Evolutionary conservation across 2,888 invertebrate species (phyloP).

Genomic region (Chelonus formosanus): DNA sequence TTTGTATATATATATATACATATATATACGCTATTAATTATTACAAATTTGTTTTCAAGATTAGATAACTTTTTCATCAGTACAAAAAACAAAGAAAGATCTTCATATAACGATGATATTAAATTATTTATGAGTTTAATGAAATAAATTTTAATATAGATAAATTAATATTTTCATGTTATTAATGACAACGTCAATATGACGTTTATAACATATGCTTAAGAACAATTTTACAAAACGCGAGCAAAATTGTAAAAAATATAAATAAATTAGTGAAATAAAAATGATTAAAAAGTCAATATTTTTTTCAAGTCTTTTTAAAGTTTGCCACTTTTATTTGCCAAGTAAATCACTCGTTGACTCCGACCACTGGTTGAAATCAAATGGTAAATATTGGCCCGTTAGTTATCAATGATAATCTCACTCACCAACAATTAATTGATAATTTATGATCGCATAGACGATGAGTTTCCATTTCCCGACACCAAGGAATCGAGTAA

Average conservation of each 20-base stretch:
- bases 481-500: constrained; percentile 51
- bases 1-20: too few species aligned
- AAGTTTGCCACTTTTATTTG: not conserved
- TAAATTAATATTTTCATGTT: constrained; percentile 16
- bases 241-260: constrained; percentile 21
- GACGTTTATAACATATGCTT: too few species aligned
- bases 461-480: constrained; percentile 42
- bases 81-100: not conserved
- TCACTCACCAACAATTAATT: constrained; percentile 35
- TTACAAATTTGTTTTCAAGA: not conserved
- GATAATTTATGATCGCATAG: constrained; percentile 41
- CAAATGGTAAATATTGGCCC: too few species aligned
- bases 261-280: constrained; percentile 6
- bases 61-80: constrained; percentile 1
- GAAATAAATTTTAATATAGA: constrained; percentile 13
- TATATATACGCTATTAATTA: not conserved
- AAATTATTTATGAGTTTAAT: constrained; percentile 16
- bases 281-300: too few species aligned
- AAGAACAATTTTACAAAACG: constrained; percentile 18
- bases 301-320: too few species aligned
- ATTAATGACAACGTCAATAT: not conserved
- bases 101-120: not conserved
- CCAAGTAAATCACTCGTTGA: not conserved
- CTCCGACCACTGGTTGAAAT: too few species aligned
- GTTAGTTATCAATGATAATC: too few species aligned